Conservation (phyloP, 2,113 vertebrate species). For the Spheniscus mendiculus region DNA sequence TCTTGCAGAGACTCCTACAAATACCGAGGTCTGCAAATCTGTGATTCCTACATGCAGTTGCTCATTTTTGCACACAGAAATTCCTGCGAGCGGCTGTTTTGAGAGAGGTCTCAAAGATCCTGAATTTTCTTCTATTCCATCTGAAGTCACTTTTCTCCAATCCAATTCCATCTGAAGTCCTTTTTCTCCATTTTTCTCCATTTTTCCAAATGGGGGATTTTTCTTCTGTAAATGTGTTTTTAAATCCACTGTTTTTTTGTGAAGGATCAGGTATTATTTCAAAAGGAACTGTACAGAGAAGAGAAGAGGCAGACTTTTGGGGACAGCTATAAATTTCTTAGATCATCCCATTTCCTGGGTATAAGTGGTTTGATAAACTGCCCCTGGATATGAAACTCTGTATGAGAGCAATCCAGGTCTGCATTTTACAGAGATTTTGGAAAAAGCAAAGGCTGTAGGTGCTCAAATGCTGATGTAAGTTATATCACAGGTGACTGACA, state of each 20-base stretch:
- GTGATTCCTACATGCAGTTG: background rate
- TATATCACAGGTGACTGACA: background rate
- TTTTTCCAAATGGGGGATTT: background rate
- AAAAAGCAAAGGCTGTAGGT: background rate
- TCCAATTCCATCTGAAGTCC: background rate
- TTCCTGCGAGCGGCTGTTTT: background rate
- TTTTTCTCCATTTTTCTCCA: background rate
- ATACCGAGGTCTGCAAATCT: background rate
- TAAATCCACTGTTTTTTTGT: background rate
- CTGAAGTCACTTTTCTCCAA: background rate
- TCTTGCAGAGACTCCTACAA: background rate
- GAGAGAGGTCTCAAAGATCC: background rate
- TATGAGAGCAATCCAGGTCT: background rate
- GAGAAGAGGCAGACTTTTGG: background rate
- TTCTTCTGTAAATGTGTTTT: background rate
- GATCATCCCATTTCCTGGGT: background rate
- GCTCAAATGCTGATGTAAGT: background rate
- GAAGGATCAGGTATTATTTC: background rate
- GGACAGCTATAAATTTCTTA: background rate
- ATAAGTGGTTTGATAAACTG: background rate
- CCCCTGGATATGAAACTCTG: background rate
- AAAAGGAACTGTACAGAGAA: background rate
- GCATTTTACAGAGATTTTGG: background rate
- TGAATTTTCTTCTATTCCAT: background rate
- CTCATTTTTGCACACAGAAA: background rate